Conservation (phyloP, 2,797 vertebrate genomes). For the Sebastes flavidus region DNA sequence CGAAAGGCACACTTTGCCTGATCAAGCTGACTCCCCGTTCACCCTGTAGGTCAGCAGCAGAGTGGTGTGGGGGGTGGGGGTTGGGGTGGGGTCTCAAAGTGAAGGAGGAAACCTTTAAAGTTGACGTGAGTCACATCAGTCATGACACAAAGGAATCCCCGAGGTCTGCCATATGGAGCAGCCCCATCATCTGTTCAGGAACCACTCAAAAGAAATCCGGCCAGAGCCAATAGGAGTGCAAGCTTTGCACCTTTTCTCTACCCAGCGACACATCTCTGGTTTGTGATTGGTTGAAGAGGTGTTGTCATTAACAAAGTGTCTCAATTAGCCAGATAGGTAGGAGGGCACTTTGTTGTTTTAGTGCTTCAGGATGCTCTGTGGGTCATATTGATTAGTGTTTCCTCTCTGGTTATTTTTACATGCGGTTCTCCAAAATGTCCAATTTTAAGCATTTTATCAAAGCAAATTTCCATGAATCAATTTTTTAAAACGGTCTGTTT, state of each 20-base stretch:
- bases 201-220: slow-evolving; percentile 21
- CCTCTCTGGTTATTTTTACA: not conserved
- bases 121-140: slow-evolving; percentile 77
- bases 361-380: not conserved
- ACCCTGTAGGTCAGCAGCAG: slow-evolving; percentile 44
- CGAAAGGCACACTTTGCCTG: slow-evolving; percentile 80
- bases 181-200: slow-evolving; percentile 66
- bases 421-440: not conserved
- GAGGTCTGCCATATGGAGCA: slow-evolving; percentile 79
- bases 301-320: slow-evolving; percentile 19
- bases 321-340: slow-evolving; percentile 37
- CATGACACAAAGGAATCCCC: slow-evolving; percentile 73
- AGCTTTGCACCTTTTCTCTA: not conserved
- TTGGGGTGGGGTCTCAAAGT: slow-evolving; percentile 15
- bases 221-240: slow-evolving; percentile 23
- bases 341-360: slow-evolving; percentile 16
- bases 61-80: not conserved
- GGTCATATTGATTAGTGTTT: not conserved
- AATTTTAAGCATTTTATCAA: not conserved
- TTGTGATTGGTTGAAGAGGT: slow-evolving; percentile 50
- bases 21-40: slow-evolving; percentile 62
- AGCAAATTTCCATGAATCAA: not conserved
- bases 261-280: slow-evolving; percentile 26
- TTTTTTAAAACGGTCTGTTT: not conserved
- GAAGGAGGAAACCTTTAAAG: slow-evolving; percentile 69